Evolutionary conservation across 2,113 vertebrate species (phyloP), one percentile per base, ranked within the genome.

Genomic region (Odontesthes bonariensis): DNA sequence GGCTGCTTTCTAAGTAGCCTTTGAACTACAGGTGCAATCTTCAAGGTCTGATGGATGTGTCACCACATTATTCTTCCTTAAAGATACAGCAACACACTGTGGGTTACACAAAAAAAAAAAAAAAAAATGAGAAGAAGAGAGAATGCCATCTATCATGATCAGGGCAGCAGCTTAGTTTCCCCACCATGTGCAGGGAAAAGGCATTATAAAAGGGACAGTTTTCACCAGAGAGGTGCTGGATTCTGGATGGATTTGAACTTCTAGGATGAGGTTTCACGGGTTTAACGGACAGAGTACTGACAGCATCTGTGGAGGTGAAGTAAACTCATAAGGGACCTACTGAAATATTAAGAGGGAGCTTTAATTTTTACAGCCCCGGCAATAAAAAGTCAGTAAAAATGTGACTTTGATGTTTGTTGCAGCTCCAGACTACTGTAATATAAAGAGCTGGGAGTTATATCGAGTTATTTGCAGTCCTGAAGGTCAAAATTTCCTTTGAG

Each of bases 11-110:
- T 46, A 20, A 58, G 4, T 22, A 57, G 73, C 81, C 79, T 82
- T 83, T 88, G 75, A 90, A 80, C 85, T 69, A 70, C 74, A 81
- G 86, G 77, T 85, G 82, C 68, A 85, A 66, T 81, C 84, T 82
- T 67, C 38, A 35, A 86, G 77, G 82, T 89, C 73, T 74, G 68
- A 54, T 61, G 35, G 20, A 70, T 64, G 53, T n/a, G 6, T 44
- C 59, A 31, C 40, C 65, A 68, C 83, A 91, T 89, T 86, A 77
- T 77, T 90, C 81, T 90, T 87, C 77, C 74, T 83, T 88, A 86
- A 84, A 85, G 62, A 75, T 56, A 64, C 31, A 59, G 75, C 86
- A 84, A 59, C 54, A 65, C 35, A n/a, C 71, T 42, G 62, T 47
- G 59, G 71, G 53, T 59, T 13, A 51, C 32, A 65, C 17, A 27